Base-by-base conservation (phyloP, 1,140 invertebrate genomes). In the Apis cerana region DNA sequence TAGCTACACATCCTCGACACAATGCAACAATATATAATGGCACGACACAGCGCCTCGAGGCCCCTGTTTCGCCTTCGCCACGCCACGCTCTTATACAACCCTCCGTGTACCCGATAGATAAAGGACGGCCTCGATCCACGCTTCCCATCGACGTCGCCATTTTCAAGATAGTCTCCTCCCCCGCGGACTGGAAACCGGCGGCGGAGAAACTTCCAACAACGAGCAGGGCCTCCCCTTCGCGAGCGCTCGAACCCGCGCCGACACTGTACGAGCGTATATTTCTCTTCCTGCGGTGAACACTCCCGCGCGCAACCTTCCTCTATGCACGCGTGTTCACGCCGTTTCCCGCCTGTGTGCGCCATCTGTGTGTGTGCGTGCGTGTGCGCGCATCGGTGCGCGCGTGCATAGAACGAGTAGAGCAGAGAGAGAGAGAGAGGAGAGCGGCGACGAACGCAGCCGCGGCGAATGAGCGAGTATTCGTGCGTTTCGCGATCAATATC, bases 401-500 rank as follows among this genome's bases (percentile, higher is more conserved):
- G 15, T 50, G 13, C 23, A 62, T 62, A 27, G 13, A 62, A 56
- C 54, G 17, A 13, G 54, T 27, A 61, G 54, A 19, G 21, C n/a
- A 58, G 23, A 61, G 61, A 17, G 9, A 33, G 33, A 33, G 33
- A 27, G 58, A 68, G 72, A 81, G 72, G 23, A 76, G 62, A 74
- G 10, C 80, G 80, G 64, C 80, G 75, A 78, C 80, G 80, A 81
- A 84, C 78, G 83, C 83, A 84, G 83, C 78, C 74, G 78, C 85
- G 75, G 68, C 65, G 71, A 67, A 77, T 27, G 83, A 82, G 58
- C 86, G 80, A 92, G 92, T 93, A 93, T 94, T 92, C 91, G 91
- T 91, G 92, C 91, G 90, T 91, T 89, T 91, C 91, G 92, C 93
- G 93, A 94, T 94, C 93, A 94, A 94, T 94, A 94, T 93, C 93